Base-by-base conservation (phyloP, 37 sponge, comb jelly and placozoan genomes). In the Oscarella lobularis region DNA sequence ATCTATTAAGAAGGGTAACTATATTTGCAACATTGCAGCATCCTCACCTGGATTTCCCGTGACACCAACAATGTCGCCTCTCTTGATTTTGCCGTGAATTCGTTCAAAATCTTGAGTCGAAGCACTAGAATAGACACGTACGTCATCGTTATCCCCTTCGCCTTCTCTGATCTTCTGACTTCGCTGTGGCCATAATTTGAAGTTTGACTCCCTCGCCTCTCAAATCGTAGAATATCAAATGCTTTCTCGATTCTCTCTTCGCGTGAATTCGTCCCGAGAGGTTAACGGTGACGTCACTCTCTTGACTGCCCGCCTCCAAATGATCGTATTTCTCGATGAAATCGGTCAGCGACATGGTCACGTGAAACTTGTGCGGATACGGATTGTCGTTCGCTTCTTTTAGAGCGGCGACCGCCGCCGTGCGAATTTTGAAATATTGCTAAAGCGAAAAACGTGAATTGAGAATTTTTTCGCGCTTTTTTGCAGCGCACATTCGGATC, bases 351-450 rank as follows among this genome's bases (percentile, higher is more conserved):
- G 95, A 94, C 3, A 73, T 67, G 31, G 80, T 84, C 34, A 98
- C 95, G 33, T 81, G 39, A 75, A 98, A 98, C 82, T 98, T 98
- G 86, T 98, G 99, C 4, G 99, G 99, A 41, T 98, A 98, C 4
- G 95, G 95, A 40, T 74, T 70, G 0, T 89, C 87, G 3, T 90
- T 95, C 0, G 81, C 69, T 32, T 83, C 70, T 80, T 91, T 94
- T 77, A 82, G 81, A 1, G 67, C 80, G 33, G 66, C 48, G 2
- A 95, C 72, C 39, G 87, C 87, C 55, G 86, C 77, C 33, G 75
- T 78, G 35, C 95, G 87, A 34, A 94, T 73, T 72, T 80, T 71
- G 71, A 85, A 87, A 74, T 90, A 94, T 87, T 94, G 92, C 95
- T 90, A 39, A 0, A 38, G 66, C 33, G 3, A 9, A 67, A 38